Conservation (phyloP, 2,113 vertebrate genomes). For the Saguinus imperator region DNA sequence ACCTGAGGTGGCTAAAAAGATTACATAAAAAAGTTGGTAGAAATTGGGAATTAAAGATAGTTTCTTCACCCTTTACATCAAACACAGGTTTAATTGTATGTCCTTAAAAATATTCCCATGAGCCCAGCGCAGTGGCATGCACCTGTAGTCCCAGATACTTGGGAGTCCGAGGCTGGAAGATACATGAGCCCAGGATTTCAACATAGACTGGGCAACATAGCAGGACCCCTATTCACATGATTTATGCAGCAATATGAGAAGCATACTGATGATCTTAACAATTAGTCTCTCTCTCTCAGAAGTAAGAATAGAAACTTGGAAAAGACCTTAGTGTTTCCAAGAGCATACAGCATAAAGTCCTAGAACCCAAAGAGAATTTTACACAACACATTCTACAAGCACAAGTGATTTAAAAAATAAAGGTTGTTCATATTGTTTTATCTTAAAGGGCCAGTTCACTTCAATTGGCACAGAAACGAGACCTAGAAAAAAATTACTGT, state of each 20-base stretch:
- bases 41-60: not conserved
- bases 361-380: not conserved
- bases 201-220: not conserved
- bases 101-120: not conserved
- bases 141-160: not conserved
- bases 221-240: not conserved
- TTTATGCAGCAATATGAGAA: not conserved
- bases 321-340: not conserved
- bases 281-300: not conserved
- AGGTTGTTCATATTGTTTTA: not conserved
- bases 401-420: conserved; percentile 8
- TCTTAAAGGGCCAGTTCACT: not conserved
- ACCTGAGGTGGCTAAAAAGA: not conserved
- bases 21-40: not conserved
- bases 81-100: not conserved
- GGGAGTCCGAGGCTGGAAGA: not conserved
- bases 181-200: not conserved
- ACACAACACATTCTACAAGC: not conserved
- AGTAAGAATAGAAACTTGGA: not conserved
- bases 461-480: not conserved
- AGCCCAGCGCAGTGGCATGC: too few species aligned
- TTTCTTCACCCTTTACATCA: not conserved
- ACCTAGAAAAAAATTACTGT: not conserved
- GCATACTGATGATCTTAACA: not conserved
- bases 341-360: not conserved